Base-by-base conservation (phyloP, 2,797 vertebrate species). In the Glyptemys insculpta region DNA sequence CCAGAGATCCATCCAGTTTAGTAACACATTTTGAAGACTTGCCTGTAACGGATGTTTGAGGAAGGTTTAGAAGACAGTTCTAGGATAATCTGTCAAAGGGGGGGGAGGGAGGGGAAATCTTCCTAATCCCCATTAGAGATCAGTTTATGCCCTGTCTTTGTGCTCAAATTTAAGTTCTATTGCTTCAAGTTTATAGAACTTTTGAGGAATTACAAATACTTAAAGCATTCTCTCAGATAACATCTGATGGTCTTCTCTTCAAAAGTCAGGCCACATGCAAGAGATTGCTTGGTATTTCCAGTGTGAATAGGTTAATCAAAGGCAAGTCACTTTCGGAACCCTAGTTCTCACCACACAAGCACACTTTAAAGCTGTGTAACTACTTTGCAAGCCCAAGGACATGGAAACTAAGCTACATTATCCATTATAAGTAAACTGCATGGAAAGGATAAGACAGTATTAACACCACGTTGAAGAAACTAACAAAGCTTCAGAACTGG, bases 211-310 rank as follows among this genome's bases (percentile, higher is more conserved):
- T 68, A 76, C 8, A 82, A 47, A 83, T 34, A 62, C 31, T 62
- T 62, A 34, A 18, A 34, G 59, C 59, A 62, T 18, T 62, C 59
- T 62, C 29, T 62, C 59, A 18, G 31, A n/a, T 18, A 78, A 59
- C 56, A 80, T 54, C 52, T 31, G 34, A 65, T 21, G 34, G 8
- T 10, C 65, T 31, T 10, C 65, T 31, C 68, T 2, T 9, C n/a
- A 37, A 85, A 34, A 81, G 5, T 14, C 0, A 2, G 31, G 34
- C 19, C 1, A 1, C 1, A 50, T 9, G 31, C 76, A 78, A 88
- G 81, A 41, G 0, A 49, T 0, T 37, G 37, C 2, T 65, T 87
- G 56, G 62, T 31, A 34, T 54, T 54, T 54, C 53, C 53, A 54
- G 19, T 21, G 53, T 54, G 53, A 54, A 54, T 54, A 23, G 53